Evolutionary conservation across 92 coral and sea anemone genomes (phyloP).

Genomic region (Palythoa grandis): DNA sequence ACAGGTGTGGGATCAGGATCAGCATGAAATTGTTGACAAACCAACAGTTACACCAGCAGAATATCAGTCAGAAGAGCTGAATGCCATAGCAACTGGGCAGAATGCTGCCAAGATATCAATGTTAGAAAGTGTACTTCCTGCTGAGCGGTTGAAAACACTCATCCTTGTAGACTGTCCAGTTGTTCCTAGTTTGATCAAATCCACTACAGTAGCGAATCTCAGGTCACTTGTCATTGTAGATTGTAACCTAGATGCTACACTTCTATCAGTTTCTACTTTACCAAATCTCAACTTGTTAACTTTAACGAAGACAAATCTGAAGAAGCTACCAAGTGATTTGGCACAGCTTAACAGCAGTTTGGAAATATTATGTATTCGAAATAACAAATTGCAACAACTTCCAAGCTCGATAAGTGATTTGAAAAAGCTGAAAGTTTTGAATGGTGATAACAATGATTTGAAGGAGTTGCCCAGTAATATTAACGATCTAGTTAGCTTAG

Average conservation of each 20-base stretch:
- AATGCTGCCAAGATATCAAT: too few species aligned
- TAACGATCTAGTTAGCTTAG: background rate
- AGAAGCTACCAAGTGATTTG: too few species aligned
- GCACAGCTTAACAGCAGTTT: background rate
- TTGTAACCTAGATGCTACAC: too few species aligned
- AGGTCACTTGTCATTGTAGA: background rate
- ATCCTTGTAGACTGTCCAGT: background rate
- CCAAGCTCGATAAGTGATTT: slow-evolving; percentile 4
- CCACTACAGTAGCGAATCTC: too few species aligned
- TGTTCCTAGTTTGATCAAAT: background rate
- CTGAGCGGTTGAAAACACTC: background rate
- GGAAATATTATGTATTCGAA: slow-evolving; percentile 31
- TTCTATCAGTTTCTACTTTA: too few species aligned
- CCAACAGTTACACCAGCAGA: too few species aligned
- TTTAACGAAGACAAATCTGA: background rate
- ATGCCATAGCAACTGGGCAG: too few species aligned
- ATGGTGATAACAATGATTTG: slow-evolving; percentile 20
- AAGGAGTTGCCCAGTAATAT: slow-evolving; percentile 21
- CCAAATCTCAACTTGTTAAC: background rate
- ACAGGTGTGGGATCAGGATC: too few species aligned
- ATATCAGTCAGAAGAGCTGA: too few species aligned
- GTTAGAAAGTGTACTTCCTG: background rate
- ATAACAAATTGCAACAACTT: slow-evolving; percentile 20
- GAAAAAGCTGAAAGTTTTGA: slow-evolving; percentile 10
- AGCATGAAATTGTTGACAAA: too few species aligned